These are phyloP conservation scores for Poecilia latipinna DNA, from an alignment of 2,113 vertebrate species.

Conservation along the genomic window DNA sequence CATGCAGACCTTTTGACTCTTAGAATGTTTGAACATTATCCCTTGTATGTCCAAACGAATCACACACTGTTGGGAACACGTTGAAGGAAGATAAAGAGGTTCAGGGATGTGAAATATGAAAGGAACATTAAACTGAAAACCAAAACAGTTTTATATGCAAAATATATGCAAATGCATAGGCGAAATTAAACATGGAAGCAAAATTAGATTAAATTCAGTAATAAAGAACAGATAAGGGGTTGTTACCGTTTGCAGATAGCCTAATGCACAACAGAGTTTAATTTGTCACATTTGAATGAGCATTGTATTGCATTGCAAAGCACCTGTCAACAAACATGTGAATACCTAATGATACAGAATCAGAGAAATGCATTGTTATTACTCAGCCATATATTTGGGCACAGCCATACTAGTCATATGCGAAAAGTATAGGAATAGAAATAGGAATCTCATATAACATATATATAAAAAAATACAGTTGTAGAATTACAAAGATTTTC, in stretches of 20 bases:
- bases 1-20: conserved; percentile 38
- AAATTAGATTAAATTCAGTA: conserved; percentile 10
- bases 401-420: not conserved
- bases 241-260: not conserved
- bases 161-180: not conserved
- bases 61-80: conserved; percentile 27
- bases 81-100: conserved; percentile 34
- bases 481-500: not conserved
- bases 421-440: not conserved
- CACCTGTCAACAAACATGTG: conserved; percentile 6
- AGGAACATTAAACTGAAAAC: conserved; percentile 18
- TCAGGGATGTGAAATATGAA: conserved; percentile 29
- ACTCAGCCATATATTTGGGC: not conserved
- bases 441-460: too few species aligned
- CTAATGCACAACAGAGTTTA: not conserved
- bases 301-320: conserved; percentile 1
- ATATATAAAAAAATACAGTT: not conserved
- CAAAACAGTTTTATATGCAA: conserved; percentile 1
- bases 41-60: conserved; percentile 38
- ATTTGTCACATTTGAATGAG: conserved; percentile 13
- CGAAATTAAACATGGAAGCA: conserved; percentile 11
- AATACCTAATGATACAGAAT: conserved; percentile 34
- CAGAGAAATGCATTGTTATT: not conserved
- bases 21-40: conserved; percentile 26
- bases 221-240: not conserved